Conservation (phyloP, 1,140 invertebrate species). For the Drosophila erecta region DNA sequence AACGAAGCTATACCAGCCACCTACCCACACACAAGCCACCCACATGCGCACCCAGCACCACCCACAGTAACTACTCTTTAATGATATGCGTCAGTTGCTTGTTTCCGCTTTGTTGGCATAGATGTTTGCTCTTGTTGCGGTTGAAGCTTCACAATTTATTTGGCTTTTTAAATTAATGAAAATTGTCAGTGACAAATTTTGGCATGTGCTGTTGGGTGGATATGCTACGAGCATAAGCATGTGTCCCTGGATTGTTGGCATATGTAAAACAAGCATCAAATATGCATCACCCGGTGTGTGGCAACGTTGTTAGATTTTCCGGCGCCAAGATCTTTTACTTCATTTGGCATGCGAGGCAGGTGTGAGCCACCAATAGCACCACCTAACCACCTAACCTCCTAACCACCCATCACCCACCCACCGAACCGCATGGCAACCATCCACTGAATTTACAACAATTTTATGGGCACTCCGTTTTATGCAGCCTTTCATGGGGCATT, state of each 20-base stretch:
- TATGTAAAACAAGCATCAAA: conserved; percentile 78
- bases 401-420: background rate
- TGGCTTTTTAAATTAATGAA: conserved; percentile 78
- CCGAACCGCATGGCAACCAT: conserved; percentile 2
- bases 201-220: conserved; percentile 8
- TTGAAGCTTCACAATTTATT: conserved; percentile 61
- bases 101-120: conserved; percentile 41
- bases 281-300: conserved; percentile 55
- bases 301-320: conserved; percentile 12
- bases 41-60: background rate
- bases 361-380: conserved; percentile 29
- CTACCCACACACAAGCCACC: background rate
- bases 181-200: conserved; percentile 79
- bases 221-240: conserved; percentile 15
- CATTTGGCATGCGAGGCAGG: conserved; percentile 76
- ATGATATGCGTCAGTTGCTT: conserved; percentile 50
- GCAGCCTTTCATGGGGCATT: conserved; percentile 9
- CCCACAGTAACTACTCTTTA: conserved; percentile 44
- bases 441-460: conserved; percentile 65
- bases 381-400: background rate
- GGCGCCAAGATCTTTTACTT: conserved; percentile 48
- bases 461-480: conserved; percentile 33
- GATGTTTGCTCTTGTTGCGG: conserved; percentile 38
- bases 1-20: background rate
- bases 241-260: conserved; percentile 54